Percentiles rank a stretch among this genome's conserved stretches.
Evolutionary conservation across 2,113 vertebrate species (phyloP).

Genomic region (Mixornis gularis): DNA sequence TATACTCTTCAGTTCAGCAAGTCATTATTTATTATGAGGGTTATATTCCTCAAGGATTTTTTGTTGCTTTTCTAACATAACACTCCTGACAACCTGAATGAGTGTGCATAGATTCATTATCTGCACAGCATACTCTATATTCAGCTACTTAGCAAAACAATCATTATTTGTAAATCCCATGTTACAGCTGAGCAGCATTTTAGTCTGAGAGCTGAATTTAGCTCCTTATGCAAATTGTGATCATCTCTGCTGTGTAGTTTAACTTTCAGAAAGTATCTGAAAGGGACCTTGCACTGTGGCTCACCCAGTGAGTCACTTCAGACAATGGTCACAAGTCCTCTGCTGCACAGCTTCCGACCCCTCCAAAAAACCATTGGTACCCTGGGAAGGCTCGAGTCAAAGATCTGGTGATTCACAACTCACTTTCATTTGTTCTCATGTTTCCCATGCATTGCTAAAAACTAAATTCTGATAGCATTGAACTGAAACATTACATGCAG

Average conservation of each 20-base stretch:
- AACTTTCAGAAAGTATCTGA: neutral
- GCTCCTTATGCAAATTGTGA: neutral
- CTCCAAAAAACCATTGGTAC: neutral
- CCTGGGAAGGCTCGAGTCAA: neutral
- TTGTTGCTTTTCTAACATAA: neutral
- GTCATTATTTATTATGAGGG: neutral
- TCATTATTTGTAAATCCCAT: neutral
- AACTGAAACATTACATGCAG: conserved; percentile 11
- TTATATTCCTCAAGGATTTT: neutral
- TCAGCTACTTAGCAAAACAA: neutral
- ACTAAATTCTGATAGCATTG: neutral
- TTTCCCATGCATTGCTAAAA: neutral
- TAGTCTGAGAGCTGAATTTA: neutral
- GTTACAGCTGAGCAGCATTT: neutral
- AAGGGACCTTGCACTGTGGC: neutral
- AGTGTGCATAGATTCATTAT: neutral
- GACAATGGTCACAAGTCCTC: neutral
- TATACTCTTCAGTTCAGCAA: neutral
- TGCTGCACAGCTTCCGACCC: neutral
- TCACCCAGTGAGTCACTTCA: neutral
- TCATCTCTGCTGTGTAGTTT: neutral
- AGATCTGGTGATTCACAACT: neutral
- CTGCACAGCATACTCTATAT: neutral
- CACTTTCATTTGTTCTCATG: neutral
- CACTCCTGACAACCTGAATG: neutral